Percentiles rank a stretch among this genome's conserved stretches.
Conservation (phyloP, 2,113 vertebrate genomes). For the Brienomyrus brachyistius region DNA sequence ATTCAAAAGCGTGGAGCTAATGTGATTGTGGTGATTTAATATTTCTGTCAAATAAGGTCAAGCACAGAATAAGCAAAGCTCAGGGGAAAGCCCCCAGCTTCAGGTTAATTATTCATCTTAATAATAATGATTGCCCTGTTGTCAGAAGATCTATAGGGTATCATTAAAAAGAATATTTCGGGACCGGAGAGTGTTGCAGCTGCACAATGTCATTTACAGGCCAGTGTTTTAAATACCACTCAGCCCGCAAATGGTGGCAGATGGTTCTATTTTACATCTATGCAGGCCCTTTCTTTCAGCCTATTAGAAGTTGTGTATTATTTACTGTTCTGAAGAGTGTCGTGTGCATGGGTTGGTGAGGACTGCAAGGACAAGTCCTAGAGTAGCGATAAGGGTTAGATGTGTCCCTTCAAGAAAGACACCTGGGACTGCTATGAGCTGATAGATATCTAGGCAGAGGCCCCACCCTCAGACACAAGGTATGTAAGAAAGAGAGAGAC, state of each 20-base stretch:
- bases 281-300: too few relatives aligned
- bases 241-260: not conserved
- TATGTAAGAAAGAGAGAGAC: too few relatives aligned
- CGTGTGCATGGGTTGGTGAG: not conserved
- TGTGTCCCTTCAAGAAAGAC: not conserved
- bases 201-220: slow-evolving; percentile 2
- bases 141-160: slow-evolving; percentile 18
- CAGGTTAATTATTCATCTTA: slow-evolving; percentile 19
- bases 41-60: slow-evolving; percentile 19
- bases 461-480: not conserved
- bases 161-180: slow-evolving; percentile 14
- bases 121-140: slow-evolving; percentile 19
- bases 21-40: slow-evolving; percentile 13
- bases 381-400: not conserved
- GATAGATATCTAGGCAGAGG: not conserved
- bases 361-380: too few relatives aligned
- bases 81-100: slow-evolving; percentile 9
- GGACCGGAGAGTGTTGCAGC: not conserved
- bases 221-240: slow-evolving; percentile 9
- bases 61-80: slow-evolving; percentile 11
- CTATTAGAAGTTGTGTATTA: not conserved
- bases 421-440: not conserved
- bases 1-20: not conserved
- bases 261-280: not conserved
- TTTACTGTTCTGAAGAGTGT: not conserved